phyloP scores from a whole-genome alignment of 2,113 vertebrate species.

The Rhea pennata region DNA sequence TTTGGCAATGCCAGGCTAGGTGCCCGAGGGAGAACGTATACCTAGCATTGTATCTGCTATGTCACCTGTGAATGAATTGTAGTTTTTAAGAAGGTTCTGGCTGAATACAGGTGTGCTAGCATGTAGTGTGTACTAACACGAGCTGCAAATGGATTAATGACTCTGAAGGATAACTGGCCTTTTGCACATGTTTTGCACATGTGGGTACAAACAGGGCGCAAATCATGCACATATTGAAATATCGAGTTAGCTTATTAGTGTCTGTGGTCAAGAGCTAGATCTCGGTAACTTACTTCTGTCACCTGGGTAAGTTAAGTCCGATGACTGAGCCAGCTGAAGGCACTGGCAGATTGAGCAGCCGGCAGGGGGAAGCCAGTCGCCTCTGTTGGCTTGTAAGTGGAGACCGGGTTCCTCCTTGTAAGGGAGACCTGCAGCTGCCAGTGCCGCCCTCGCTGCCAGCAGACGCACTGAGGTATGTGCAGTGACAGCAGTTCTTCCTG shows the following conservation, averaged over 20 bases:
- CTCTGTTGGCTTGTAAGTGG: fast-evolving
- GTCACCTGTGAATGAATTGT: background rate
- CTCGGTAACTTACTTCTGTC: background rate
- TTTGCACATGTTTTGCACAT: background rate
- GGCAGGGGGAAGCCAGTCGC: background rate
- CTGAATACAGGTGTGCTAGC: background rate
- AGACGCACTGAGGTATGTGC: fast-evolving
- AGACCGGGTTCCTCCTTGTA: background rate
- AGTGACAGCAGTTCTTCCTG: fast-evolving
- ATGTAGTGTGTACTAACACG: fast-evolving
- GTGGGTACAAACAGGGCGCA: background rate
- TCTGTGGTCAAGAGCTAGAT: background rate
- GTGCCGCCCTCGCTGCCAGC: fast-evolving
- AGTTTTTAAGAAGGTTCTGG: background rate
- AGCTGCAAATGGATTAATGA: background rate
- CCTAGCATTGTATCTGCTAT: background rate
- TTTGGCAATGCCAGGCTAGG: background rate
- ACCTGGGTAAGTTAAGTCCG: background rate
- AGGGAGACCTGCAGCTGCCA: fast-evolving
- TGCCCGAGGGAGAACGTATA: background rate
- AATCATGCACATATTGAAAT: background rate
- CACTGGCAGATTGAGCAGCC: fast-evolving
- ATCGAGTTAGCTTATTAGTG: background rate
- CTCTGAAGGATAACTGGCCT: background rate
- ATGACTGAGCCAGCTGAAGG: background rate